Base-by-base conservation (phyloP, 64 coral and sea anemone species). In the Stylophora pistillata region DNA sequence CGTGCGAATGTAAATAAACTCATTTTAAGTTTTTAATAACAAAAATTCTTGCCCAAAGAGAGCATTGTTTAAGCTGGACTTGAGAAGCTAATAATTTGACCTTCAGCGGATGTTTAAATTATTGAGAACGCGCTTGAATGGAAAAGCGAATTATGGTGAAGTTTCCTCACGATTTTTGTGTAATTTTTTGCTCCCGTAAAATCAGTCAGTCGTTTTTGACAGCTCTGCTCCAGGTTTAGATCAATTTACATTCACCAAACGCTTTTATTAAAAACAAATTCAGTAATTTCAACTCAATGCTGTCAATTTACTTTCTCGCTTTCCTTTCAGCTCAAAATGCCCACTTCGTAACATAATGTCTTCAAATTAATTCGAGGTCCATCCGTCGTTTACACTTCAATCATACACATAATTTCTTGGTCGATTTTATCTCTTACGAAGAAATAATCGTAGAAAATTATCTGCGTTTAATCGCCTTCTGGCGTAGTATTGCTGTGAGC, bases 211-310 rank as follows among this genome's bases (percentile, higher is more conserved):
- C 30, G 23, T 20, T 84, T 63, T 84, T 70, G 80, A 84, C 80
- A 84, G 31, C 34, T 84, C 20, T 13, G 33, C 20, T 69, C n/a
- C 11, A 84, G 27, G 62, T n/a, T 53, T 52, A 68, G 52, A 53
- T 62, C 34, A 68, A 69, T 84, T 70, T 84, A 20, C 41, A 53
- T n/a, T 69, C 33, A 62, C 34, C 33, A 14, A 69, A 25, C 20
- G 34, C 62, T 84, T 47, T 84, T 53, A 84, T 84, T 70, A 53
- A 69, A 58, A 80, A 15, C 78, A 41, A 63, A 76, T 75, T 53
- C 73, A 75, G 23, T 11, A 14, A 75, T 75, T 75, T 75, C 41
- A 54, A 54, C 29, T 52, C 73, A 7, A 9, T 2, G 13, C 26
- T 34, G 80, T 68, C 80, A 53, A 20, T 69, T 66, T 68, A 5